Base-by-base conservation (phyloP, 2,888 invertebrate genomes). In the Cataglyphis altisquamis region DNA sequence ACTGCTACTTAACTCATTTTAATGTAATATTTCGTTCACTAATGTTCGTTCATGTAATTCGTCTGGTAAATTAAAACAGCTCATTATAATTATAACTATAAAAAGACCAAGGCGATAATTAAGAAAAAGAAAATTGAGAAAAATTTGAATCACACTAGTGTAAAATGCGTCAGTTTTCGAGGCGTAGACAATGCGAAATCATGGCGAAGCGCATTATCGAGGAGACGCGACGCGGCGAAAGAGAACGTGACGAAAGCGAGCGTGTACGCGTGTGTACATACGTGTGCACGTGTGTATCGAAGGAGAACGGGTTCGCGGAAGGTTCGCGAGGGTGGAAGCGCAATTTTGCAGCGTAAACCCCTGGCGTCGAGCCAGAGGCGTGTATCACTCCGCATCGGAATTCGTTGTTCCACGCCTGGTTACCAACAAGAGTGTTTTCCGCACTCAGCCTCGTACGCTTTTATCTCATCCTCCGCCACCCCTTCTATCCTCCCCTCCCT, bases 341-440 rank as follows among this genome's bases (percentile, higher is more conserved):
- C 92, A 92, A 93, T 93, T 93, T 93, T 91, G 90, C 92, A 92
- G 91, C 91, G 91, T 90, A 92, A 92, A 92, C 90, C 90, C 72
- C 92, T 93, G 93, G 93, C 93, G 88, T 77, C 82, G 88, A 84
- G 92, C 93, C 93, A 93, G 90, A 84, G 85, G 90, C 92, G 92
- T 92, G 93, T 93, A 93, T 93, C 92, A 92, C 91, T 91, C 91
- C 87, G 91, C 92, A 93, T 92, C 88, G 93, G 93, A 93, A 93
- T 93, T 92, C 93, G 92, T 92, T 92, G 93, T 93, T 92, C 92
- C 92, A 90, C 92, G 92, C 92, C 92, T 93, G 92, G 93, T 93
- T 93, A 93, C 93, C 90, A 89, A 90, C 91, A 90, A 85, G 87
- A 87, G 90, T 91, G 36, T 80, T 92, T 91, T 91, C 91, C 88